Evolutionary conservation across 2,113 vertebrate species (phyloP).

Genomic region (Eptesicus fuscus): DNA sequence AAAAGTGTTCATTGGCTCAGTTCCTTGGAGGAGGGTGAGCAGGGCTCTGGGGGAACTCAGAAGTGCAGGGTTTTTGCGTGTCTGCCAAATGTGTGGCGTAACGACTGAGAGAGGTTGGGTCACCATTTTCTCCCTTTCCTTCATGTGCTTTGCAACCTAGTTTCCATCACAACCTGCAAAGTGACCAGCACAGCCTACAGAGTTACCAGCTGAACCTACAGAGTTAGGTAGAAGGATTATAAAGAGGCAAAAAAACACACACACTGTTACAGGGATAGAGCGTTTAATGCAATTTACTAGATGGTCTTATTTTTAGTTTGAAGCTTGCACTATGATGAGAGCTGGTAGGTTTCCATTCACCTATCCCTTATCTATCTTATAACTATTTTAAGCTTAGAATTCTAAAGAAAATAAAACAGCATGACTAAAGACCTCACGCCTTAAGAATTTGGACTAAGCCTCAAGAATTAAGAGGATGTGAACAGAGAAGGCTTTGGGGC

Average conservation of each 20-base stretch:
- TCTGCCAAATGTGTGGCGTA: not conserved
- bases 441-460: not conserved
- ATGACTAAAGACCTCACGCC: not conserved
- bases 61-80: not conserved
- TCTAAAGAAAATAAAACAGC: not conserved
- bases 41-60: too few species aligned
- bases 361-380: not conserved
- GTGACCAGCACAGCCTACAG: not conserved
- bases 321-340: not conserved
- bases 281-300: not conserved
- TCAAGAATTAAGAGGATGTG: not conserved
- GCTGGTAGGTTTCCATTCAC: not conserved
- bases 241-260: not conserved
- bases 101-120: not conserved
- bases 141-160: not conserved
- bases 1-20: not conserved
- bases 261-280: not conserved
- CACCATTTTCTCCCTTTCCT: not conserved
- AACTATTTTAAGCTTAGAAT: not conserved
- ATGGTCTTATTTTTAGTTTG: not conserved
- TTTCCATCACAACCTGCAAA: not conserved
- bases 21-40: not conserved
- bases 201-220: not conserved
- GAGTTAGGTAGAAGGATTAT: not conserved
- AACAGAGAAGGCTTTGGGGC: not conserved